Base-by-base conservation (phyloP, 2,113 vertebrate genomes). In the Oreochromis tanganicae region DNA sequence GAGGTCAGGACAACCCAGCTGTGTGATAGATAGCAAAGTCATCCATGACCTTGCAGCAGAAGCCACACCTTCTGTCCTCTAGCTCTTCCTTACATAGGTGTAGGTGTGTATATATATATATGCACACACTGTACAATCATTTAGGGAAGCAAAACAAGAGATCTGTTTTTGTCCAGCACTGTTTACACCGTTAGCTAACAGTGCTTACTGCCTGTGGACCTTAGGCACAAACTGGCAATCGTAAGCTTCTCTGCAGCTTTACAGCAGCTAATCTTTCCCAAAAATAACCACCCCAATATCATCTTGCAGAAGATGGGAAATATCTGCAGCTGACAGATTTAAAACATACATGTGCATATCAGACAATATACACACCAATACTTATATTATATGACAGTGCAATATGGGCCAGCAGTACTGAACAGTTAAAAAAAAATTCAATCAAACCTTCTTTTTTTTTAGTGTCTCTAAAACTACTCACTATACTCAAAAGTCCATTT, bases 21-120 rank as follows among this genome's bases (percentile, higher is more conserved):
- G 94, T 81, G 89, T 92, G 93, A 94, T 83, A 83, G 89, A 95
- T 94, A 11, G 89, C 83, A 54, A 84, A 89, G 89, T 93, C 94
- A 89, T 81, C 46, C 55, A 80, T 91, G 94, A 95, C 94, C 94
- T 94, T 95, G 94, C 83, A 83, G 90, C 17, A 59, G 82, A 87
- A 89, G 87, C 90, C 92, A 81, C 92, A 85, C 91, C 92, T 91
- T 90, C 86, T 24, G 19, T 93, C 94, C 88, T 88, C 86, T 38
- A 59, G 73, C 82, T 92, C 83, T 29, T 56, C n/a, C 41, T 36
- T 7, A 55, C 34, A 68, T 63, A 63, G 29, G 5, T 16, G 7
- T 50, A 41, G n/a, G n/a, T n/a, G n/a, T n/a, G n/a, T n/a, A n/a
- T n/a, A 50, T 17, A 17, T 5, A n/a, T 8, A 5, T 10, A 29